phyloP scores from a whole-genome alignment of 2,888 invertebrate genomes.

The Ormia ochracea region DNA sequence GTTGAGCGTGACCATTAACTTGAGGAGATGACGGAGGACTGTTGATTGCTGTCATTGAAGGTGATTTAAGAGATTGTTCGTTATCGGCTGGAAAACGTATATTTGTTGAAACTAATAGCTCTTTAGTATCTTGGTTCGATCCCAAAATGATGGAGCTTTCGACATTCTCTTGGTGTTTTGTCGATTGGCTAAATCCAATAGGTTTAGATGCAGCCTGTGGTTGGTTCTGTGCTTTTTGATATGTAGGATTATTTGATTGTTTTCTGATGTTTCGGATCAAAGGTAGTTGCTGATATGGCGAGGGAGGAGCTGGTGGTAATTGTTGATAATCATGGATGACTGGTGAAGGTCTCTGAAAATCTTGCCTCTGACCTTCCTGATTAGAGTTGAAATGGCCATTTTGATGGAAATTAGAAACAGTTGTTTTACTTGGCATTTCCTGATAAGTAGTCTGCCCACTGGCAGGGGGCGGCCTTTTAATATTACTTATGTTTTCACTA shows the following conservation, averaged over 20 bases:
- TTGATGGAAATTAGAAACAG: slow-evolving; percentile 67
- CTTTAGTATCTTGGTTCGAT: slow-evolving; percentile 70
- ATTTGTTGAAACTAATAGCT: slow-evolving; percentile 73
- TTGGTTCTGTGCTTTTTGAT: slow-evolving; percentile 62
- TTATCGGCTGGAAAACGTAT: slow-evolving; percentile 75
- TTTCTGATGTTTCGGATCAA: slow-evolving; percentile 65
- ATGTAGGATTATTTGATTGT: slow-evolving; percentile 39
- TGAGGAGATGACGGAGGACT: slow-evolving; percentile 68
- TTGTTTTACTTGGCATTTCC: slow-evolving; percentile 58
- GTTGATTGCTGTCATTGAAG: slow-evolving; percentile 63
- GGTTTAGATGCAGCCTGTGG: neutral
- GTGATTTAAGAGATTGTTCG: slow-evolving; percentile 67
- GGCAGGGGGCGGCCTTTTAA: slow-evolving; percentile 62
- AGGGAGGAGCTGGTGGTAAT: slow-evolving; percentile 69
- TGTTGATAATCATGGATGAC: slow-evolving; percentile 48
- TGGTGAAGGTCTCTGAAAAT: slow-evolving; percentile 34
- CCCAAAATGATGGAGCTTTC: slow-evolving; percentile 33
- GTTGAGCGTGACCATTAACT: slow-evolving; percentile 75
- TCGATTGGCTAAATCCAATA: slow-evolving; percentile 26
- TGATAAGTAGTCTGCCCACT: slow-evolving; percentile 46
- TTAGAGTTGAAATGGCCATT: slow-evolving; percentile 61
- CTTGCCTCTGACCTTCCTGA: slow-evolving; percentile 30
- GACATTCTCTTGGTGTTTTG: slow-evolving; percentile 19
- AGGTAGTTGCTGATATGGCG: slow-evolving; percentile 71
- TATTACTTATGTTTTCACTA: slow-evolving; percentile 71